Evolutionary conservation across 1,140 invertebrate genomes (phyloP).

Genomic region (Manduca sexta): DNA sequence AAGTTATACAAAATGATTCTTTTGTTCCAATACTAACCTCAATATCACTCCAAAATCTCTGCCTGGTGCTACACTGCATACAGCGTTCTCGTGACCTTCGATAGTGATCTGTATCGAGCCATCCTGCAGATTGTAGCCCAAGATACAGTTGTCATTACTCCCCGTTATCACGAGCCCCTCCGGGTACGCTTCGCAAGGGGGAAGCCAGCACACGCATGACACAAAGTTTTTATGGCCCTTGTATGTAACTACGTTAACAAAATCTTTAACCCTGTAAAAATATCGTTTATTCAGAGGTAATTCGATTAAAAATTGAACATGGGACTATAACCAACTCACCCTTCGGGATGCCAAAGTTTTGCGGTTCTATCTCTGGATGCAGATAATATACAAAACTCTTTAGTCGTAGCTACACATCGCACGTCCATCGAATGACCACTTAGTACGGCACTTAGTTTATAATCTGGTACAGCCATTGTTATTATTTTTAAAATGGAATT

Average conservation of each 20-base stretch:
- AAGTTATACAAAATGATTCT: too few relatives aligned
- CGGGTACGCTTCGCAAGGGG: constrained; percentile 79
- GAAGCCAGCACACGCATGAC: constrained; percentile 83
- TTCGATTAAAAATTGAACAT: neutral
- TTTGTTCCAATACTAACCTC: constrained; percentile 39
- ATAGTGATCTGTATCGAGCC: constrained; percentile 78
- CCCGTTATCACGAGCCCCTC: constrained; percentile 90
- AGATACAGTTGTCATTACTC: constrained; percentile 90
- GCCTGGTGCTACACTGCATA: constrained; percentile 68
- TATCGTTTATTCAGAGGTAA: neutral
- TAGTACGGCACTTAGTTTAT: constrained; percentile 85
- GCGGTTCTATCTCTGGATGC: constrained; percentile 90
- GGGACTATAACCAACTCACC: constrained; percentile 74
- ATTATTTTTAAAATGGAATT: constrained; percentile 15
- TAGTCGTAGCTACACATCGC: constrained; percentile 79
- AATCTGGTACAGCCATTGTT: constrained; percentile 72
- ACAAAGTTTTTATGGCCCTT: constrained; percentile 92
- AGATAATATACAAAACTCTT: constrained; percentile 84
- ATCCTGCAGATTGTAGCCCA: constrained; percentile 80
- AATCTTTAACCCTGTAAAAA: constrained; percentile 74
- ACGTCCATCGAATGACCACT: constrained; percentile 90
- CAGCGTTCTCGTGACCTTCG: constrained; percentile 86
- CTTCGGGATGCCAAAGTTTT: constrained; percentile 86
- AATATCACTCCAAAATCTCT: constrained; percentile 64
- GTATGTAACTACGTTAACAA: constrained; percentile 78